phyloP scores from a whole-genome alignment of 2,113 vertebrate genomes.

The Atractosteus spatula region DNA sequence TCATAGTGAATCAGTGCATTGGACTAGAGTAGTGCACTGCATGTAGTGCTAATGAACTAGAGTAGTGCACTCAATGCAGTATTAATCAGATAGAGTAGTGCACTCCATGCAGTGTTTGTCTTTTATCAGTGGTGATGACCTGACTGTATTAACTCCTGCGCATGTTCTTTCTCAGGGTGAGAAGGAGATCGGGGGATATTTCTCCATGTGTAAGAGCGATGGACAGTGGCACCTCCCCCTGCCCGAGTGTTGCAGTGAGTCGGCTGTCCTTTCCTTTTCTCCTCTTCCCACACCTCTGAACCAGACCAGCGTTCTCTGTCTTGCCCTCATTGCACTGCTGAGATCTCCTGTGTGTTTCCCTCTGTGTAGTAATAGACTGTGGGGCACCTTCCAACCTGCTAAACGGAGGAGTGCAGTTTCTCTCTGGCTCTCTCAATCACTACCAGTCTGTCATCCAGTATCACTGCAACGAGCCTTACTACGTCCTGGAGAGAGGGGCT shows the following conservation, averaged over 20 bases:
- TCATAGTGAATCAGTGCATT: no score
- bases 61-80: no score
- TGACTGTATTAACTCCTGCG: neutral
- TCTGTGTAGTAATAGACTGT: slow-evolving; percentile 59
- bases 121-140: no score
- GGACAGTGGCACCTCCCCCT: slow-evolving; percentile 59
- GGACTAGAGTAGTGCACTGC: no score
- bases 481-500: slow-evolving; percentile 28
- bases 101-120: no score
- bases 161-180: slow-evolving; percentile 38
- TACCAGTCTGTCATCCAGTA: slow-evolving; percentile 60
- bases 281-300: neutral
- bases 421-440: slow-evolving; percentile 54
- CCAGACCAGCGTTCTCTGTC: neutral
- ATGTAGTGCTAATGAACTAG: no score
- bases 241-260: slow-evolving; percentile 64
- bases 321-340: neutral
- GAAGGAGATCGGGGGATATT: slow-evolving; percentile 50
- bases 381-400: slow-evolving; percentile 48
- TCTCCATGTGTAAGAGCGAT: slow-evolving; percentile 51
- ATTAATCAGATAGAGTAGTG: no score
- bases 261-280: neutral
- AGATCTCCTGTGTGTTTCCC: neutral
- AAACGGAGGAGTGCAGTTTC: slow-evolving; percentile 42
- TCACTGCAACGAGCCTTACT: slow-evolving; percentile 59